Evolutionary conservation across 2,888 invertebrate genomes (phyloP), one percentile per base, ranked within the genome.

Genomic region (Zonitis immaculata): DNA sequence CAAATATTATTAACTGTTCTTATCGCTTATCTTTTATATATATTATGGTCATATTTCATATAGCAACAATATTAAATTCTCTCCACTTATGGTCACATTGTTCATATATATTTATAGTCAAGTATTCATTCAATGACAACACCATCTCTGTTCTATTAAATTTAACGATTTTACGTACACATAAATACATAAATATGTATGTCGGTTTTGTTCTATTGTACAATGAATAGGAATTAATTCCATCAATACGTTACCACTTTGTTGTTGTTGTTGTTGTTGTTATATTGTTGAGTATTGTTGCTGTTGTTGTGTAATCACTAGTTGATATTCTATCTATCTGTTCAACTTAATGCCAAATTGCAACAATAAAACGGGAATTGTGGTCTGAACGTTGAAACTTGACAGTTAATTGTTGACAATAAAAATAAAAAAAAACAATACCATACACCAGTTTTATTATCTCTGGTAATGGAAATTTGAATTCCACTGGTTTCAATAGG

Each of bases 301-400:
- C 18, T 18, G 39, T 20, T 39, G 18, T 39, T 39, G 16, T 47
- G 32, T 56, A 56, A 56, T 56, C 32, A 53, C 51, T 55, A 57
- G 59, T 61, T 61, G 57, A 57, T 61, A 59, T 59, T 61, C 60
- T 56, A 61, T 61, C 60, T 57, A 59, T 53, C 49, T 30, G 51
- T 39, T 39, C 39, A 20, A 39, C 18, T 39, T 39, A 11, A 39
- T 39, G 11, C 45, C 49, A 51, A 60, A 60, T 60, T 51, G 56
- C 47, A 27, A 49, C 45, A 57, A 58, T 58, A 60, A 52, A 58
- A 54, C 52, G 49, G 35, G 42, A 49, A 54, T 56, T 46, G 55
- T 54, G 52, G 52, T 54, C 51, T 58, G 59, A 63, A 61, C 59
- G 20, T 20, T 11, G 61, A 54, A 56, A 52, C 55, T 57, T 58